Evolutionary conservation across 2,797 vertebrate species (phyloP).

Genomic region (Morelia viridis): DNA sequence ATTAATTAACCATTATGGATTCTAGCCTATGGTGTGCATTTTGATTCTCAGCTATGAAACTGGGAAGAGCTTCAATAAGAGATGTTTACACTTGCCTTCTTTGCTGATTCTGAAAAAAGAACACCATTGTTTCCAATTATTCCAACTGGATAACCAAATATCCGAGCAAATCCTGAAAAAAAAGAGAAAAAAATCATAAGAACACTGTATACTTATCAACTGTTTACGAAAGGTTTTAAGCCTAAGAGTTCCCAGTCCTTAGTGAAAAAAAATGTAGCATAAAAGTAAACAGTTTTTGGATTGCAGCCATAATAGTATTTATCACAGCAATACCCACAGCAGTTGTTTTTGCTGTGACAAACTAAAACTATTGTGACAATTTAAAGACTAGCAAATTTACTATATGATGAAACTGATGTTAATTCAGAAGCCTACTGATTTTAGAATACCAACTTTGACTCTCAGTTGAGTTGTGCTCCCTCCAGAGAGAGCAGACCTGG

Average conservation of each 20-base stretch:
- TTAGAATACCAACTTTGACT: neutral
- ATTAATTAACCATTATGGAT: neutral
- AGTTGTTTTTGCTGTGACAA: neutral
- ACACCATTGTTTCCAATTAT: constrained; percentile 98
- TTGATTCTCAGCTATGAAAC: constrained; percentile 25
- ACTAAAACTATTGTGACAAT: neutral
- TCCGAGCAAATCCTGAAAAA: constrained; percentile 88
- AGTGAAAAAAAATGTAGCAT: neutral
- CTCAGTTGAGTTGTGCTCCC: neutral
- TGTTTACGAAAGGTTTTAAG: neutral
- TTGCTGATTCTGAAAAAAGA: constrained; percentile 96
- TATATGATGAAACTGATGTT: neutral
- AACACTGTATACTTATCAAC: constrained; percentile 33
- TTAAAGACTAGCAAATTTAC: neutral
- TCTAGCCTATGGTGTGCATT: neutral
- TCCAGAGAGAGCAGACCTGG: neutral
- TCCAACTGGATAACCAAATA: constrained; percentile 95
- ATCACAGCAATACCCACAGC: neutral
- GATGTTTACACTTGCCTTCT: constrained; percentile 82
- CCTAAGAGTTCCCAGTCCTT: neutral
- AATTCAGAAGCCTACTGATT: neutral
- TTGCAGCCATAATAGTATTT: neutral
- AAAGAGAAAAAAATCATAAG: constrained; percentile 28
- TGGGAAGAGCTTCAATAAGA: constrained; percentile 1
- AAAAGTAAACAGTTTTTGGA: neutral